These are phyloP conservation scores for Lycocerus yunnanus DNA, from an alignment of 2,888 invertebrate genomes.

Conservation along the genomic window DNA sequence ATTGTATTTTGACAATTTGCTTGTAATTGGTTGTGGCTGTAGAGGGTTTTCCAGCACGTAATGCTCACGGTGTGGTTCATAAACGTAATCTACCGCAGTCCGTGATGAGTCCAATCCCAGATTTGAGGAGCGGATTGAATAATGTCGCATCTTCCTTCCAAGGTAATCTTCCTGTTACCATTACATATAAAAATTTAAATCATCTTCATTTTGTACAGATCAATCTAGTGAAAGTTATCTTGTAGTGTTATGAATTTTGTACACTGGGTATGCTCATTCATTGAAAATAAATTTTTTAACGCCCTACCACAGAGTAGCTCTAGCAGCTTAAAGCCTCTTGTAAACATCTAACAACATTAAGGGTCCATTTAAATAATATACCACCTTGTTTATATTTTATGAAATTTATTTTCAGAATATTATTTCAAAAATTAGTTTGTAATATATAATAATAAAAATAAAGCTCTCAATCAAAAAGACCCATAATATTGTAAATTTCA, in stretches of 20 bases:
- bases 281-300: background rate
- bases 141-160: slow-evolving; percentile 58
- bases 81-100: slow-evolving; percentile 83
- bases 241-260: background rate
- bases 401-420: background rate
- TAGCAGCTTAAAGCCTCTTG: background rate
- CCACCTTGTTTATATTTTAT: background rate
- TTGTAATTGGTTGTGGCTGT: slow-evolving; percentile 34
- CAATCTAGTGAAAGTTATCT: background rate
- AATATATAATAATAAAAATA: too few relatives aligned
- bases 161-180: slow-evolving; percentile 49
- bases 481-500: background rate
- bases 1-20: slow-evolving; percentile 24
- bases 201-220: background rate
- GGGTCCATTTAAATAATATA: background rate
- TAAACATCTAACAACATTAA: background rate
- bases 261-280: background rate
- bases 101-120: slow-evolving; percentile 82
- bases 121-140: slow-evolving; percentile 76
- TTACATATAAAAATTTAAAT: background rate
- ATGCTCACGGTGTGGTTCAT: slow-evolving; percentile 86
- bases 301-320: background rate
- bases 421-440: too few relatives aligned
- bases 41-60: slow-evolving; percentile 68
- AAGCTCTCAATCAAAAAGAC: too few relatives aligned